Evolutionary conservation across 2,113 vertebrate genomes (phyloP).

Genomic region (Riparia riparia): DNA sequence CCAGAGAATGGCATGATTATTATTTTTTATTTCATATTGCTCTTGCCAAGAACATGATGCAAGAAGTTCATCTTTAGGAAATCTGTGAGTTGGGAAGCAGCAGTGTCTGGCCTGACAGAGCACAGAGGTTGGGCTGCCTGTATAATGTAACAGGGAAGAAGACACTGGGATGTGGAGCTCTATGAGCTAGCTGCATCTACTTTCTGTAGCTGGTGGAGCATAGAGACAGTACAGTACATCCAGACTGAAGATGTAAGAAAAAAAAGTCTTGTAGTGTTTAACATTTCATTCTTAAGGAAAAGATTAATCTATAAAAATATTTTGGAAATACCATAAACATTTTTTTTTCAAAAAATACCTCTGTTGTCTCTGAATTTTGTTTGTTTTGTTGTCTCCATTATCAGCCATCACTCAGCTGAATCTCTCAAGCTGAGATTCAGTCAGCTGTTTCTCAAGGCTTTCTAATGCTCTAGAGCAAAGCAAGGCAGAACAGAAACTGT

Average conservation of each 20-base stretch:
- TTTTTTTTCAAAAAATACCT: neutral
- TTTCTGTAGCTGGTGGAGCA: neutral
- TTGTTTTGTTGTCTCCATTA: neutral
- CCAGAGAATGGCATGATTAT: neutral
- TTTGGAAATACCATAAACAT: neutral
- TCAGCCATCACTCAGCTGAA: neutral
- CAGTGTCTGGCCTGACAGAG: neutral
- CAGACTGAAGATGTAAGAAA: neutral
- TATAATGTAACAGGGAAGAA: no score
- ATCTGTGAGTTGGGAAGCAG: neutral
- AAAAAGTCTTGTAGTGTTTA: neutral
- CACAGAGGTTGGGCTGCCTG: neutral
- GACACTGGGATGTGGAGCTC: rapidly evolving
- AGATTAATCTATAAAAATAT: neutral
- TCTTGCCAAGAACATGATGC: neutral
- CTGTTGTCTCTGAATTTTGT: neutral
- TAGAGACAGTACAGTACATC: neutral
- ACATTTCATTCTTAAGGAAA: neutral
- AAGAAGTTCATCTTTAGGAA: neutral
- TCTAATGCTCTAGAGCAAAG: neutral
- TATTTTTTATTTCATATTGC: neutral
- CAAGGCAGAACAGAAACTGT: neutral
- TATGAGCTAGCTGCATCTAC: neutral
- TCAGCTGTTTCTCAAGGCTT: neutral
- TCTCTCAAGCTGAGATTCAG: neutral